phyloP scores from a whole-genome alignment of 2,888 invertebrate species.

The Meloe dianella region DNA sequence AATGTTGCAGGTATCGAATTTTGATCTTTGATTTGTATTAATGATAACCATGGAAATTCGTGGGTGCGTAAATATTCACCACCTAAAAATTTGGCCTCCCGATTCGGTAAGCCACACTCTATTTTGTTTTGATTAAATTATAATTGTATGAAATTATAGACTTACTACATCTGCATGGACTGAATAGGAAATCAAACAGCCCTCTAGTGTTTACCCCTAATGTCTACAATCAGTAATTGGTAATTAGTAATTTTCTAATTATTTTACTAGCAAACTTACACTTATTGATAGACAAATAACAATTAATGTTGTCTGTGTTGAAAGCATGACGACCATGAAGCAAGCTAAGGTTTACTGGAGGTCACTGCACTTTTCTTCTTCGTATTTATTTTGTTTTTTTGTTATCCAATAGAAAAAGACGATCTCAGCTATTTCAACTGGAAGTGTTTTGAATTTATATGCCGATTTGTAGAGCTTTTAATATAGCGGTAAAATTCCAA shows the following conservation, averaged over 20 bases:
- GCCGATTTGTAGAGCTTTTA: neutral
- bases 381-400: neutral
- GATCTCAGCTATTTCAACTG: neutral
- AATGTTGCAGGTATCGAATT: slow-evolving; percentile 60
- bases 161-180: slow-evolving; percentile 52
- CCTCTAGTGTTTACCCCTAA: slow-evolving; percentile 23
- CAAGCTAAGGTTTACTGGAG: slow-evolving; percentile 20
- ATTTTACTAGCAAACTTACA: neutral
- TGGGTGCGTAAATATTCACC: slow-evolving; percentile 61
- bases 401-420: neutral
- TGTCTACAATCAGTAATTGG: neutral
- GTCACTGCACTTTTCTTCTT: slow-evolving; percentile 27
- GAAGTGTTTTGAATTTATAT: neutral
- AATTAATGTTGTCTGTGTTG: neutral
- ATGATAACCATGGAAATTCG: slow-evolving; percentile 66
- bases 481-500: neutral
- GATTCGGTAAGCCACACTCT: slow-evolving; percentile 63
- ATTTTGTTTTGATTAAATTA: slow-evolving; percentile 29
- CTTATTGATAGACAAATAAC: neutral
- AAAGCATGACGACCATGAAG: slow-evolving; percentile 23
- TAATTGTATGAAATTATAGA: slow-evolving; percentile 26
- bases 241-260: neutral
- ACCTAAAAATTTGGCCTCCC: slow-evolving; percentile 55
- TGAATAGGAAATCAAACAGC: slow-evolving; percentile 46
- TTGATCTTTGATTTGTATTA: slow-evolving; percentile 57